Evolutionary conservation across 2,113 vertebrate genomes (phyloP).

Genomic region (Sisor rabdophorus): DNA sequence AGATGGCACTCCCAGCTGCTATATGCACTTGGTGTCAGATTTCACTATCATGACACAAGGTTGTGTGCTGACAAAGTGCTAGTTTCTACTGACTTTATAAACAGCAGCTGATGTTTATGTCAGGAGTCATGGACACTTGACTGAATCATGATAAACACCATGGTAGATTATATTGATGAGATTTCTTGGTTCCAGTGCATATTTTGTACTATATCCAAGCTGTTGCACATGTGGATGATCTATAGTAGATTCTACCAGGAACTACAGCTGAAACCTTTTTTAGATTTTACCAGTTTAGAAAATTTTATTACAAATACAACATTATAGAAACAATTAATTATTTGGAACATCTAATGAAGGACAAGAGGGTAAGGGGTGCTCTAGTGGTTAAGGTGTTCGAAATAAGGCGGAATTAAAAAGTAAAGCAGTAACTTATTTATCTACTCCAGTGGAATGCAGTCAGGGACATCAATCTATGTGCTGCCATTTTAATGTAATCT

Average conservation of each 20-base stretch:
- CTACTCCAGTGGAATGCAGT: too few relatives aligned
- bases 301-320: background rate
- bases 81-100: constrained; percentile 46
- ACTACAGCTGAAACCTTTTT: background rate
- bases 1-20: constrained; percentile 41
- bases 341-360: too few relatives aligned
- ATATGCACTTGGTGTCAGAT: constrained; percentile 33
- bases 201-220: background rate
- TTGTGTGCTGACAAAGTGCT: constrained; percentile 38
- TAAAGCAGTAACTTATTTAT: too few relatives aligned
- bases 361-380: too few relatives aligned
- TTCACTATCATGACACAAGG: constrained; percentile 32
- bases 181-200: background rate
- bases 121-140: constrained; percentile 37
- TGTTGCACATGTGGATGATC: background rate
- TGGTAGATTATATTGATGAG: too few relatives aligned
- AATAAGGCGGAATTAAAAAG: too few relatives aligned
- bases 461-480: background rate
- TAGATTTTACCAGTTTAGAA: background rate
- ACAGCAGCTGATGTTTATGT: constrained; percentile 35
- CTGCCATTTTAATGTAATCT: too few relatives aligned
- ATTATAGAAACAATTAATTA: background rate
- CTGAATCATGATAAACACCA: too few relatives aligned
- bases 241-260: background rate
- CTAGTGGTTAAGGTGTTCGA: too few relatives aligned